phyloP scores from a whole-genome alignment of 2,888 invertebrate species.

The Eledona agricola region DNA sequence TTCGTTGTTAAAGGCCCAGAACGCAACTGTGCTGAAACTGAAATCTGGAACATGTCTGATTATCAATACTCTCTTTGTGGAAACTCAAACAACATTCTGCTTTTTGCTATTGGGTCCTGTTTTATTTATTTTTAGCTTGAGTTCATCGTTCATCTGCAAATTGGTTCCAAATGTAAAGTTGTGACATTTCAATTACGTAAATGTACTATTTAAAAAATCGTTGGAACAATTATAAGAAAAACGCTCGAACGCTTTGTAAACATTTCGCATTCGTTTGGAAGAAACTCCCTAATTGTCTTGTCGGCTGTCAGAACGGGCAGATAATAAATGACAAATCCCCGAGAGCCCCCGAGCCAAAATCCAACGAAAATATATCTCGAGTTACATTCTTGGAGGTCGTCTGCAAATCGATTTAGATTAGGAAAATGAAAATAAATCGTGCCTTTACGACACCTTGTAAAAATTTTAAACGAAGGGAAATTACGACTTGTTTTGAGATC shows the following conservation, averaged over 20 bases:
- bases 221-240: constrained; percentile 6
- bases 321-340: constrained; percentile 18
- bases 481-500: constrained; percentile 36
- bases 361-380: background rate
- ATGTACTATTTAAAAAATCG: constrained; percentile 5
- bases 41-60: no score
- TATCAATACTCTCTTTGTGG: no score
- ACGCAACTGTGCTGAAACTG: no score
- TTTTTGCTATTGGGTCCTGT: constrained; percentile 7
- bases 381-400: constrained; percentile 1
- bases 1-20: no score
- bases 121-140: constrained; percentile 3
- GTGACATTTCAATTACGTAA: constrained; percentile 24
- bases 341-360: constrained; percentile 6
- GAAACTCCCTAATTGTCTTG: constrained; percentile 15
- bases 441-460: constrained; percentile 23
- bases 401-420: constrained; percentile 22
- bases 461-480: constrained; percentile 26
- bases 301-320: constrained; percentile 12
- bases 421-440: constrained; percentile 31
- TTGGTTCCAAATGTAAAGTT: constrained; percentile 24
- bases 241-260: background rate
- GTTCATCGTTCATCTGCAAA: constrained; percentile 24
- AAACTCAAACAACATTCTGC: no score
- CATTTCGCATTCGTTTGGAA: constrained; percentile 1